phyloP scores from a whole-genome alignment of 53 echinoderm and acorn worm genomes.

The Henricia sp. region DNA sequence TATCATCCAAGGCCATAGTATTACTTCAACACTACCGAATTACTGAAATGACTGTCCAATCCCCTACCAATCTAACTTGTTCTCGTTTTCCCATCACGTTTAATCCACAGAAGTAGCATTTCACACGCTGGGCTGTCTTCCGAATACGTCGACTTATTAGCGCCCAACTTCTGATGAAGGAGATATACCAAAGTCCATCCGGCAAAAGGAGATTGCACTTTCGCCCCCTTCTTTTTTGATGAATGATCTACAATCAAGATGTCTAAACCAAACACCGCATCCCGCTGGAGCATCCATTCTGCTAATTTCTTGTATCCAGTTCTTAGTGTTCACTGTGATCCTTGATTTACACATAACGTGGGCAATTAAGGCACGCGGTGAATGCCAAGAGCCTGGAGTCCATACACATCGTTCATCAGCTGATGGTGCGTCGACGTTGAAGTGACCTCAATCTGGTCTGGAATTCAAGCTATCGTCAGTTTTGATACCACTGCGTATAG shows the following conservation, averaged over 20 bases:
- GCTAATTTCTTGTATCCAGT: constrained; percentile 66
- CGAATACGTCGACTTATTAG: neutral
- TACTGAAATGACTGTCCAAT: constrained; percentile 1
- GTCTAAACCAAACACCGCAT: constrained; percentile 24
- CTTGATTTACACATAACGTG: constrained; percentile 85
- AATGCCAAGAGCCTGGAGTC: constrained; percentile 91
- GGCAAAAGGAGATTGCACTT: constrained; percentile 23
- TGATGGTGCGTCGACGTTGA: neutral
- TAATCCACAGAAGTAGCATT: neutral
- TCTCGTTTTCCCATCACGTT: neutral
- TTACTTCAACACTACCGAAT: too few species aligned
- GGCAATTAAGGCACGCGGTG: constrained; percentile 99
- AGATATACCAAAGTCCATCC: constrained; percentile 27
- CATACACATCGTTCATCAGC: constrained; percentile 44
- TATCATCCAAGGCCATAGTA: too few species aligned
- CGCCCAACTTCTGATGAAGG: neutral
- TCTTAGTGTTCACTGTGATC: constrained; percentile 98
- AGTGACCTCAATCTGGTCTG: neutral
- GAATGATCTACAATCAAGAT: constrained; percentile 54
- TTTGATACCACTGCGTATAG: neutral
- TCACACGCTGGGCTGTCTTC: neutral
- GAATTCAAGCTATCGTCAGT: constrained; percentile 10
- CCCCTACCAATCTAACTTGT: neutral
- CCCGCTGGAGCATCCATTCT: neutral
- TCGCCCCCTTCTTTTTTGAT: neutral